Base-by-base conservation (phyloP, 2,113 vertebrate genomes). In the Parotia lawesii region DNA sequence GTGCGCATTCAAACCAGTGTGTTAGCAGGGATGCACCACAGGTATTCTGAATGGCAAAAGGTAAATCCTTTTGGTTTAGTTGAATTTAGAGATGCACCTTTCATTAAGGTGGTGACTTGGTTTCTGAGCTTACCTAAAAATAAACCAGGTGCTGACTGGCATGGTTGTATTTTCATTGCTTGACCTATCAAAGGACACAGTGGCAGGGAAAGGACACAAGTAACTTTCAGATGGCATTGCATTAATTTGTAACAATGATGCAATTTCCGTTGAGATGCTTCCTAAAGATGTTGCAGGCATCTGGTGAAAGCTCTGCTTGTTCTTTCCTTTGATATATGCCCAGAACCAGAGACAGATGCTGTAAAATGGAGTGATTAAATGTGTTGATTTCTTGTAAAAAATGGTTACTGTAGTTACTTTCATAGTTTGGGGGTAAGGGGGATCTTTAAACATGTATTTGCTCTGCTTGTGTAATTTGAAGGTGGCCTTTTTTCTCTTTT, bases 301-400 rank as follows among this genome's bases (percentile, higher is more conserved):
- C 61, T 2, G 8, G n/a, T 29, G 70, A 78, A 89, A 62, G 37
- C 53, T 87, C 33, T 87, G 54, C 44, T 79, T 87, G 8, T 79
- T n/a, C 31, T 83, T 95, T 62, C n/a, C 38, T 85, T 87, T 56
- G 29, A 50, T 73, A 51, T 18, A 12, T 24, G 18, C 18, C 25
- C 16, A 35, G 54, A 87, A 76, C 22, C 33, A 70, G 64, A 81
- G 38, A 28, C 66, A 81, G 50, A 47, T 85, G 35, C 45, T 81
- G 45, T 85, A 73, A 91, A 65, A 70, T 57, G 15, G 42, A 76
- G 23, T 45, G 75, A 89, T 73, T 75, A 73, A 95, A 51, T 80
- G 27, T 60, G 51, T 24, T 75, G 19, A 17, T 93, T 93, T 77
- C 54, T 83, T 40, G 38, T 84, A 53, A 79, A 82, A 79, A 71